Conservation (phyloP, 1,140 invertebrate species). For the Brachionus manjavacas region DNA sequence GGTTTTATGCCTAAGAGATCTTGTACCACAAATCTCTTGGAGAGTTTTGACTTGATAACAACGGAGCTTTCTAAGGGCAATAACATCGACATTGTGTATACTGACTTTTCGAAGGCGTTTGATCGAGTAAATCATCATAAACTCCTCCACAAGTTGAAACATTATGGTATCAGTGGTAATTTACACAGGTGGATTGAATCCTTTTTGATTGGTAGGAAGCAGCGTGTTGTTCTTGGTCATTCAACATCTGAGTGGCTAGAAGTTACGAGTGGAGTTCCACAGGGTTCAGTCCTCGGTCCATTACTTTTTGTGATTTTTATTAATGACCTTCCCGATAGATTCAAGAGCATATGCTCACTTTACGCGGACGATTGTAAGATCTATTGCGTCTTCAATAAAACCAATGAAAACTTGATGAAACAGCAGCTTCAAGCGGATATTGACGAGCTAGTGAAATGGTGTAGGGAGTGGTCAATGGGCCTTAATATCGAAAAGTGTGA, state of each 20-base stretch:
- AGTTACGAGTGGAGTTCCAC: conserved; percentile 44
- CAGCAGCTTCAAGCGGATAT: not conserved
- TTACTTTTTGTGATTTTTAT: conserved; percentile 45
- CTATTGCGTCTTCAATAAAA: not conserved
- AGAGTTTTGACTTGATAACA: conserved; percentile 32
- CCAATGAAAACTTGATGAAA: not conserved
- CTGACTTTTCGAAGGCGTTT: too few species aligned
- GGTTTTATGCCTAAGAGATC: not conserved
- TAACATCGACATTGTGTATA: too few species aligned
- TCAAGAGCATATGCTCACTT: not conserved
- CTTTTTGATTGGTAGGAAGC: conserved; percentile 36
- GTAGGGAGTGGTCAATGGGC: not conserved
- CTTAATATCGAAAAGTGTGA: not conserved
- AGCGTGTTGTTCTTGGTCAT: conserved; percentile 42
- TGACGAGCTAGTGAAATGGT: not conserved
- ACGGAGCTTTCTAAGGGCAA: not conserved
- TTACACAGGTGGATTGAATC: conserved; percentile 38
- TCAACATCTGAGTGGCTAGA: not conserved
- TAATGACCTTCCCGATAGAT: conserved; percentile 43
- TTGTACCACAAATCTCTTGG: conserved; percentile 41
- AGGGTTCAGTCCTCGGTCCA: conserved; percentile 45
- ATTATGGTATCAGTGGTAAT: conserved; percentile 31
- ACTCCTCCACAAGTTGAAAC: conserved; percentile 38
- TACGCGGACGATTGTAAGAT: conserved; percentile 35
- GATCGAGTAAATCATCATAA: conserved; percentile 38